Base-by-base conservation (phyloP, 2,888 invertebrate species). In the Drosophila borealis region DNA sequence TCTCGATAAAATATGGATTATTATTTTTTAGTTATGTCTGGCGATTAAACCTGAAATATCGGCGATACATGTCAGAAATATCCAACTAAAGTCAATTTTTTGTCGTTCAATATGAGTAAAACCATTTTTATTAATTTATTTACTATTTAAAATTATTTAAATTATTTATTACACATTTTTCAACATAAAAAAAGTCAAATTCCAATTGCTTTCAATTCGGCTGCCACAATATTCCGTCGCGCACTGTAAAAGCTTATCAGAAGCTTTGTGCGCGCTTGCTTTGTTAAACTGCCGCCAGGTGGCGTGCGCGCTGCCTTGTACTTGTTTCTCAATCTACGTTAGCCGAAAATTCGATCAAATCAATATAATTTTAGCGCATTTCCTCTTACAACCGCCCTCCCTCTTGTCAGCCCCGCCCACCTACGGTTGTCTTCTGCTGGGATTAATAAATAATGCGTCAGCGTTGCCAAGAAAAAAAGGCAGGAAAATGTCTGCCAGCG, bases 391-490 rank as follows among this genome's bases (percentile, higher is more conserved):
- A 6, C 45, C 54, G n/a, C 49, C 11, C 39, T 36, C 29, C 34
- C 11, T 2, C 59, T 42, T 42, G 25, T 25, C 51, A 21, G 37
- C 51, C 33, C 53, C 37, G 9, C 39, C 53, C 21, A 13, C 37
- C 44, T 42, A 56, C 55, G 37, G 17, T 39, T 29, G 29, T 8
- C 8, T 8, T 29, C 29, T 29, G 29, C 29, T 29, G 19, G 50
- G 65, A 60, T 63, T 66, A 76, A 81, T 81, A 78, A 80, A 78
- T 75, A 64, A 70, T 80, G 75, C 66, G 83, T 78, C 83, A 73
- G 70, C 62, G 8, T 53, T 67, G 67, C 63, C 77, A 73, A 78
- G 61, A 78, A 49, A 48, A 48, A 25, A 17, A 11, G 29, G 2
- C 29, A 17, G 54, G 56, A 61, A 46, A 33, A 3, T 29, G 29